Evolutionary conservation across 2,797 vertebrate species (phyloP), one percentile per base, ranked within the genome.

Genomic region (Lagodon rhomboides): DNA sequence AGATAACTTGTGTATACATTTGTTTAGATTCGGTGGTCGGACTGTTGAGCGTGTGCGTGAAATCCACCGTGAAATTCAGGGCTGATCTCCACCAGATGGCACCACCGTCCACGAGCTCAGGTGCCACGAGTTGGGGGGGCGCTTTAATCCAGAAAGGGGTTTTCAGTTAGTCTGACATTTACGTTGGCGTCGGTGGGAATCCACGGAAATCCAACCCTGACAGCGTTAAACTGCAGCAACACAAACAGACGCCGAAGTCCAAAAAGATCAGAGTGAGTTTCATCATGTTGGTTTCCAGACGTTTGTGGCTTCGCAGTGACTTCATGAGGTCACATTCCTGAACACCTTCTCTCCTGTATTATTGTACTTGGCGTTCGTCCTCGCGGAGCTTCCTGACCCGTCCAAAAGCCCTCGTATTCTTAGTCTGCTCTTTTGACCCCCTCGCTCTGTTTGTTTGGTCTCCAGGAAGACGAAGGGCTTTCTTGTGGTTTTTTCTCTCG

Each of bases 401-500:
- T 79, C 78, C 47, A 44, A 34, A 53, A 63, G 59, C 51, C 80
- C 68, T 77, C 66, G 38, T 82, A 78, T 62, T 88, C 77, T 77
- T 38, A 1, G 66, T 67, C 75, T 84, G 85, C 82, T 78, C 83
- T 50, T 50, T 71, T 87, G 84, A 90, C 86, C 79, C 61, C 49
- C 10, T 74, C 3, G 7, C 79, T 77, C 23, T 91, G 85, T 92
- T 91, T 92, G 87, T 91, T 93, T 91, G 67, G 89, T 92, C 83
- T 92, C 93, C 91, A 91, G 93, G 93, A 92, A 87, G 93, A 92
- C 86, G 85, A 67, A 16, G 47, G 0, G 20, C 64, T 63, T 85
- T 90, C 75, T 86, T 72, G 76, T 80, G 83, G 82, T 72, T 79
- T 90, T 90, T 49, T 85, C 65, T 78, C 67, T 41, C 18, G 17